These are phyloP conservation scores for Ornithoptera alexandrae DNA, from an alignment of 2,888 invertebrate species.

Conservation along the genomic window DNA sequence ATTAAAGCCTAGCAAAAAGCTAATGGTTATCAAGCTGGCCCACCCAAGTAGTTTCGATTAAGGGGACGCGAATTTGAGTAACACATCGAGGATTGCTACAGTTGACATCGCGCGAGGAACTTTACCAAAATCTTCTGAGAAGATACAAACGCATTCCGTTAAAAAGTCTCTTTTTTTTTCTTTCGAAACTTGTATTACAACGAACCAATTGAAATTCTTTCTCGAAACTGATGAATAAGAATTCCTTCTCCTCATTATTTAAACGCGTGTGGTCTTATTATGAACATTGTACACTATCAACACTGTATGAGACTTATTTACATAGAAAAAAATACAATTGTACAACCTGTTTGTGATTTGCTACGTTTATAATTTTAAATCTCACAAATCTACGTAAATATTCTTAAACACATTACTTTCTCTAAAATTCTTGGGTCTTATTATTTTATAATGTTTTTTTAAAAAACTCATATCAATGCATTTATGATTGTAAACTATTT, in stretches of 20 bases:
- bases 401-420: no score
- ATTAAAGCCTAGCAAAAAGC: constrained; percentile 69
- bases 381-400: no score
- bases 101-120: constrained; percentile 55
- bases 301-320: no score
- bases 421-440: no score
- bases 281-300: constrained; percentile 48
- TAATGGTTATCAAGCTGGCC: constrained; percentile 67
- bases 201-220: constrained; percentile 69
- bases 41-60: constrained; percentile 72
- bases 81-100: constrained; percentile 70
- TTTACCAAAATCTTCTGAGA: constrained; percentile 61
- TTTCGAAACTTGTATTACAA: constrained; percentile 70
- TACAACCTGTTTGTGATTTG: no score
- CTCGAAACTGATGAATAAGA: constrained; percentile 69
- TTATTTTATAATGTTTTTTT: no score
- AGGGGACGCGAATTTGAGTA: constrained; percentile 63
- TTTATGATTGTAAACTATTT: no score
- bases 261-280: constrained; percentile 78
- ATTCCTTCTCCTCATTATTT: constrained; percentile 67
- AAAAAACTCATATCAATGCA: no score
- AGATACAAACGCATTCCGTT: constrained; percentile 65
- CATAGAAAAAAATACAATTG: no score
- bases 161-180: constrained; percentile 54
- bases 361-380: no score